A percentile compares a stretch with the other conserved stretches of the same genome.
phyloP scores from a whole-genome alignment of 30 jellyfish, hydroid and myxozoan species.

The Aurelia sp. region DNA sequence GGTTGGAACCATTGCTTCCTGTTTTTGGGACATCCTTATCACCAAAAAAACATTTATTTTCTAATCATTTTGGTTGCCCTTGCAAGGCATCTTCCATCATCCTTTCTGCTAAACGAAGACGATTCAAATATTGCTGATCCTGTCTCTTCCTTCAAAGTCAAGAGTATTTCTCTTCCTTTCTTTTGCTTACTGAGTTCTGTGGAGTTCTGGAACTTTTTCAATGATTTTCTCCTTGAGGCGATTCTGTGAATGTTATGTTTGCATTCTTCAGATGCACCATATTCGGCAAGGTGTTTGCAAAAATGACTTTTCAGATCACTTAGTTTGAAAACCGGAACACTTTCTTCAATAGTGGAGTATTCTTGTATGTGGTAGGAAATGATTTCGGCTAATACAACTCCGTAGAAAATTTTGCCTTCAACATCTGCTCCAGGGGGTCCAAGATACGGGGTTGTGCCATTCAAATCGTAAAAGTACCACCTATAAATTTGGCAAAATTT shows the following conservation, averaged over 20 bases:
- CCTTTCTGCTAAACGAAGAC: neutral
- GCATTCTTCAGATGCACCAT: constrained; percentile 19
- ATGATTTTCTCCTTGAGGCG: constrained; percentile 6
- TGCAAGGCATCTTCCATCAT: too few relatives aligned
- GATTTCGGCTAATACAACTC: constrained; percentile 31
- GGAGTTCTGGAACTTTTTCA: neutral
- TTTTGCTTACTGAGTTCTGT: neutral
- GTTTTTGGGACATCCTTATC: neutral
- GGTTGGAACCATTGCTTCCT: constrained; percentile 15
- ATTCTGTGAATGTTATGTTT: neutral
- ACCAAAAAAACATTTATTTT: constrained; percentile 6
- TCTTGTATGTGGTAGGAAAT: too few relatives aligned
- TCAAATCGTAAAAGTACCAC: too few relatives aligned
- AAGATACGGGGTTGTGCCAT: too few relatives aligned
- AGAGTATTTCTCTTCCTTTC: constrained; percentile 1
- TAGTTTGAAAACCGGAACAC: constrained; percentile 23
- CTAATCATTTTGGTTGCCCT: too few relatives aligned
- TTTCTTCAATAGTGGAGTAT: neutral
- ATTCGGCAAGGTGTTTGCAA: constrained; percentile 9
- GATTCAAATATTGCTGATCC: too few relatives aligned
- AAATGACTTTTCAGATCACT: constrained; percentile 8
- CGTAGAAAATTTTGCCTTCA: constrained; percentile 16
- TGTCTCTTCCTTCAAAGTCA: neutral
- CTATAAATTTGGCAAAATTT: too few relatives aligned
- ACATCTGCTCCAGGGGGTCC: too few relatives aligned